phyloP scores from a whole-genome alignment of 1,140 invertebrate species.

The Bemisia tabaci region DNA sequence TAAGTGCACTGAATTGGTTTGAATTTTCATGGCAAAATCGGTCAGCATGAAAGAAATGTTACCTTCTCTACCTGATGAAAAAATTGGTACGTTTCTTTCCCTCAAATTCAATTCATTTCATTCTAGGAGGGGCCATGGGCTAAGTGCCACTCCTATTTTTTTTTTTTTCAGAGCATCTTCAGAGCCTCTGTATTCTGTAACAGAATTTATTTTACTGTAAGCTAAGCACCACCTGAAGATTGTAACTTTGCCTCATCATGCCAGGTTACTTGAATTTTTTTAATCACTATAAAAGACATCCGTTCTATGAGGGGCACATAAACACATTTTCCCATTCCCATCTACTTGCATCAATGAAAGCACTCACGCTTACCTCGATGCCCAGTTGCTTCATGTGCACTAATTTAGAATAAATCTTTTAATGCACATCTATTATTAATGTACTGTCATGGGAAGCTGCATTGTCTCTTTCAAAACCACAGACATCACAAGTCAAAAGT shows the following conservation, averaged over 20 bases:
- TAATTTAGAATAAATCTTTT: too few species aligned
- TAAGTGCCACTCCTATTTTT: constrained; percentile 13
- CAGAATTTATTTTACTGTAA: not conserved
- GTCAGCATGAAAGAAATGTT: constrained; percentile 43
- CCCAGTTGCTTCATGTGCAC: too few species aligned
- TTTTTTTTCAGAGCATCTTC: constrained; percentile 20
- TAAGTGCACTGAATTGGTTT: constrained; percentile 7
- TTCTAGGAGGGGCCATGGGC: constrained; percentile 15
- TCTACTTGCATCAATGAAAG: too few species aligned
- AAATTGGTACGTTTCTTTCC: constrained; percentile 50
- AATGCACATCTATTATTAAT: too few species aligned
- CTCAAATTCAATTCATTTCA: not conserved
- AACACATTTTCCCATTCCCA: not conserved
- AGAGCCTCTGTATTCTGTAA: constrained; percentile 2
- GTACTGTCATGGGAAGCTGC: too few species aligned
- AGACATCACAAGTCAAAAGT: too few species aligned
- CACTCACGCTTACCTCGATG: too few species aligned
- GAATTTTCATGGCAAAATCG: constrained; percentile 7
- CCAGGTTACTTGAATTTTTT: too few species aligned
- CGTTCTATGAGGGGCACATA: not conserved
- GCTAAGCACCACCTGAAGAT: too few species aligned
- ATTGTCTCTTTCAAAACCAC: too few species aligned
- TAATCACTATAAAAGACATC: too few species aligned
- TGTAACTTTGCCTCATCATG: not conserved
- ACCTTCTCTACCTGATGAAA: constrained; percentile 57